A percentile compares a stretch with the other conserved stretches of the same genome.
These are phyloP conservation scores for Pseudomugil gertrudae DNA, from an alignment of 2,797 vertebrate genomes.

Conservation along the genomic window DNA sequence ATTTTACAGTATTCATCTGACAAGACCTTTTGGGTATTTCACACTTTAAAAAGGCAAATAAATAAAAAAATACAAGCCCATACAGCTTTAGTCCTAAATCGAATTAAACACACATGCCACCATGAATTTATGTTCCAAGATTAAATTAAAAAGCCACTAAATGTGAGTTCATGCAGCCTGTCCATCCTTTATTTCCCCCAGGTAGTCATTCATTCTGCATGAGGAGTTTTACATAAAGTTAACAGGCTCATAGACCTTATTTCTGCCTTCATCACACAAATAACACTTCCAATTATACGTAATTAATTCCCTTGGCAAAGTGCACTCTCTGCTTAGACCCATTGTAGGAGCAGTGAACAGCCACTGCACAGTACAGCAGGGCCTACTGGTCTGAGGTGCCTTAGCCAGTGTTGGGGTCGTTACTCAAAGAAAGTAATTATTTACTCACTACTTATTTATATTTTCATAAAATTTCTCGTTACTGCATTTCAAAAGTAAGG, in stretches of 20 bases:
- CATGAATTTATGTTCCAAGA: constrained; percentile 15
- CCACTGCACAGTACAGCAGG: too few species aligned
- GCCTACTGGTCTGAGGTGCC: too few species aligned
- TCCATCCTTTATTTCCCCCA: background rate
- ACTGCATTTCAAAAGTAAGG: too few species aligned
- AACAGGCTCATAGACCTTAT: constrained; percentile 14
- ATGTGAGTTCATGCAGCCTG: constrained; percentile 9
- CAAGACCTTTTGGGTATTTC: background rate
- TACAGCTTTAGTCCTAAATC: background rate
- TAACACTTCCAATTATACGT: constrained; percentile 27
- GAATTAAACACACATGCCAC: constrained; percentile 7
- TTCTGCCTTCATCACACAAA: constrained; percentile 11
- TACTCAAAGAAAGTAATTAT: too few species aligned
- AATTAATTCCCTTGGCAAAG: constrained; percentile 54
- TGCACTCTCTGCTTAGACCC: constrained; percentile 34
- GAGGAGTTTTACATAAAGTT: constrained; percentile 33
- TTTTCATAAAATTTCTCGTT: too few species aligned
- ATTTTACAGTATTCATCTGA: constrained; percentile 3
- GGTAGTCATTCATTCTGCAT: constrained; percentile 15
- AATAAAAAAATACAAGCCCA: background rate
- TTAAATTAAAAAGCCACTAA: constrained; percentile 16
- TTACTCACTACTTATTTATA: too few species aligned
- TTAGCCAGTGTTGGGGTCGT: too few species aligned
- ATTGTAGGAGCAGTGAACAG: background rate
- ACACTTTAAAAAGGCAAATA: background rate